A percentile compares a stretch with the other conserved stretches of the same genome.
Conservation (phyloP, 2,888 invertebrate genomes). For the Notodonta dromedarius region DNA sequence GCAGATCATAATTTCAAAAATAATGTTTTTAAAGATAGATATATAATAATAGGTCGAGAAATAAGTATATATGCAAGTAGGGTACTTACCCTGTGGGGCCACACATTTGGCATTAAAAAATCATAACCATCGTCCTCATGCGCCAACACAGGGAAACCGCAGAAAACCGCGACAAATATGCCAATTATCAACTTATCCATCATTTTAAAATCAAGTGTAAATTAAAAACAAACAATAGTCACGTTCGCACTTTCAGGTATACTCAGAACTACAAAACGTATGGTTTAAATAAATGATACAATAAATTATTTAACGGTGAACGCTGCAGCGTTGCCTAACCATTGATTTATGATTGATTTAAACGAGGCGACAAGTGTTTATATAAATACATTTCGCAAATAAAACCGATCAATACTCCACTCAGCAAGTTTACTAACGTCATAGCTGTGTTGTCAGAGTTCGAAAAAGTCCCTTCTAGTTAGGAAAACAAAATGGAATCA, state of each 20-base stretch:
- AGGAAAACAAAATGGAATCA: no score
- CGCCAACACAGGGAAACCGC: conserved; percentile 42
- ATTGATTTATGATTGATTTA: conserved; percentile 35
- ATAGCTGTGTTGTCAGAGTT: conserved; percentile 48
- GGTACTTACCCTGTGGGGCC: conserved; percentile 88
- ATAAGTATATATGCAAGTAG: not conserved
- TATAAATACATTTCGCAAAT: conserved; percentile 53
- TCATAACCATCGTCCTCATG: conserved; percentile 84
- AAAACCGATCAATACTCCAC: conserved; percentile 58
- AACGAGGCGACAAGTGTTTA: conserved; percentile 56
- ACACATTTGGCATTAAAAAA: conserved; percentile 93
- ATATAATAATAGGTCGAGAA: conserved; percentile 13
- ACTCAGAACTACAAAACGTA: not conserved
- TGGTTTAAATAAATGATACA: not conserved
- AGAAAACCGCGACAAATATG: conserved; percentile 45
- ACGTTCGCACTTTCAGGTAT: conserved; percentile 12
- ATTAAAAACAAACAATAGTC: conserved; percentile 15
- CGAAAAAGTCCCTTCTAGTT: not conserved
- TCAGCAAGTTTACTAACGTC: conserved; percentile 55
- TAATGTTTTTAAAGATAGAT: not conserved
- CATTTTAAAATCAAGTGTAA: conserved; percentile 19
- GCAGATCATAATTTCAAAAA: no score
- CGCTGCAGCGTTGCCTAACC: conserved; percentile 27
- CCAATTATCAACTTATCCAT: conserved; percentile 49
- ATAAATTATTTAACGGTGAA: not conserved